Evolutionary conservation across 2,797 vertebrate genomes (phyloP).

Genomic region (Rhabdophis nuchalis): DNA sequence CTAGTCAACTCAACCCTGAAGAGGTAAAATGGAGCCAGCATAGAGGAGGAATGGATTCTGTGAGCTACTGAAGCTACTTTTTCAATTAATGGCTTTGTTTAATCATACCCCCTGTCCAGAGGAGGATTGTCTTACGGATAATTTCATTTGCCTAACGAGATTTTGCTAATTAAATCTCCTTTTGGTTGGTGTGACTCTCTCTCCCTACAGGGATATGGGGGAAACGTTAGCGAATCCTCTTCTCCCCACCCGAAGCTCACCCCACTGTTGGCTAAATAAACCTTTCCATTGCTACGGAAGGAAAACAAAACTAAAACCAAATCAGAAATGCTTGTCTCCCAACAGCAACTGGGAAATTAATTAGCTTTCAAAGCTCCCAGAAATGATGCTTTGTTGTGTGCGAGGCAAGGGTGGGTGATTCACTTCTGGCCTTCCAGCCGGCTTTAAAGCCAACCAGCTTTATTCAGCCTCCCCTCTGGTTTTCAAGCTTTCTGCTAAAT

Average conservation of each 20-base stretch:
- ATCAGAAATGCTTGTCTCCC: constrained; percentile 26
- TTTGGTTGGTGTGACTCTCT: constrained; percentile 82
- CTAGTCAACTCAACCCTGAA: constrained; percentile 32
- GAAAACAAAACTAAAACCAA: neutral
- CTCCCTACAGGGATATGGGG: constrained; percentile 76
- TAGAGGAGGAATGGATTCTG: constrained; percentile 35
- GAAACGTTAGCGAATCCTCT: constrained; percentile 79
- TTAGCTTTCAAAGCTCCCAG: constrained; percentile 38
- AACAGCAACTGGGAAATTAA: constrained; percentile 51
- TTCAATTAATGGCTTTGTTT: constrained; percentile 79
- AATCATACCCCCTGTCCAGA: constrained; percentile 88
- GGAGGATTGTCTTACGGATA: constrained; percentile 95
- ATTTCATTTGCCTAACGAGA: constrained; percentile 99
- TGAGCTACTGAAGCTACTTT: constrained; percentile 66
- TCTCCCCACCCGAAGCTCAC: neutral
- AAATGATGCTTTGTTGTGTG: constrained; percentile 41
- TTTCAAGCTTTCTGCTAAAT: constrained; percentile 24
- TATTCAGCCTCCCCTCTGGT: constrained; percentile 25
- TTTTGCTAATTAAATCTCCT: constrained; percentile 99
- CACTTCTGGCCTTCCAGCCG: constrained; percentile 14
- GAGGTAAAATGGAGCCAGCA: constrained; percentile 44
- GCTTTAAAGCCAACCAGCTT: constrained; percentile 34
- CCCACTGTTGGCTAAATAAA: constrained; percentile 76
- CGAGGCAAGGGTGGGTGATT: constrained; percentile 4
- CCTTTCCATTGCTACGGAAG: constrained; percentile 70